These are phyloP conservation scores for Peromyscus californicus DNA, from an alignment of 2,113 vertebrate genomes.

Conservation along the genomic window DNA sequence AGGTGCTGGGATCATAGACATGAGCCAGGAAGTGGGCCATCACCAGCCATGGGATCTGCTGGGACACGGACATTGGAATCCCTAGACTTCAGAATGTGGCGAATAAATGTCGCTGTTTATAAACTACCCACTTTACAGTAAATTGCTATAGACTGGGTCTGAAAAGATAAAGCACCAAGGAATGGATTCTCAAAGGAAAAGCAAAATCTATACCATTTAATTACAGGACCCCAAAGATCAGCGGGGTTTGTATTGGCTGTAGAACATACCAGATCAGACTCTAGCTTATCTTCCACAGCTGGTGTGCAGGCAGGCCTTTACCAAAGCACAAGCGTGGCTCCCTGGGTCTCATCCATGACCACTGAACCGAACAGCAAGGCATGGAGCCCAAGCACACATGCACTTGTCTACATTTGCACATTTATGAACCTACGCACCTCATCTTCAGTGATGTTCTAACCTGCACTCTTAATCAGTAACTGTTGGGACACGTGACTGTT, in stretches of 20 bases:
- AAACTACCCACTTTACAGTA: background rate
- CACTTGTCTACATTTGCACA: fast-evolving
- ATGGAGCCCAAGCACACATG: background rate
- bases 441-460: background rate
- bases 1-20: background rate
- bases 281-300: background rate
- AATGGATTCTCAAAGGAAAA: conserved; percentile 34
- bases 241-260: background rate
- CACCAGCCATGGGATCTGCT: background rate
- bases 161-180: background rate
- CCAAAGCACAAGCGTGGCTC: background rate
- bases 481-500: background rate
- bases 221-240: background rate
- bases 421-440: too few species aligned
- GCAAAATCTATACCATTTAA: conserved; percentile 20
- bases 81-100: background rate
- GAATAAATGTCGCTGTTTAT: background rate
- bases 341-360: background rate
- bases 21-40: background rate
- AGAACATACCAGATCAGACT: background rate
- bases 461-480: background rate
- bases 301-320: background rate
- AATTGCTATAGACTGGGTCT: background rate
- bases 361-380: background rate
- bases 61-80: background rate